Evolutionary conservation across 2,888 invertebrate species (phyloP).

Genomic region (Icerya purchasi): DNA sequence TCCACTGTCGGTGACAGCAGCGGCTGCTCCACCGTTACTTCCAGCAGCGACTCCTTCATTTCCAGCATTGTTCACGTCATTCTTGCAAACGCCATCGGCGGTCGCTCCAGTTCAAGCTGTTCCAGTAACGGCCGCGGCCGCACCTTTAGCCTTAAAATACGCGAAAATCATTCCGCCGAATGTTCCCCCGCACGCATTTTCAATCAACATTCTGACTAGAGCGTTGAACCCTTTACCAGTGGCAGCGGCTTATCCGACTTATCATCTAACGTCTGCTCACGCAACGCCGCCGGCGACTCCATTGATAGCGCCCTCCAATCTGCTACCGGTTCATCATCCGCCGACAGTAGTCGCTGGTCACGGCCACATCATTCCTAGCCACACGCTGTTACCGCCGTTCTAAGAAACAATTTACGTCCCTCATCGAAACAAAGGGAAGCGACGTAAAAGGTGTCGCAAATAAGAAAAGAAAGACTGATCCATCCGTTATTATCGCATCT

Average conservation of each 20-base stretch:
- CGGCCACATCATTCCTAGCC: not conserved
- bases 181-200: constrained; percentile 11
- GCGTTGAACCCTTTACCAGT: not conserved
- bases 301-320: not conserved
- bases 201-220: constrained; percentile 10
- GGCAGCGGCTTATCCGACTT: not conserved
- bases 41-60: not conserved
- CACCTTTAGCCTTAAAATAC: constrained; percentile 6
- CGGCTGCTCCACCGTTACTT: not conserved
- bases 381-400: not conserved
- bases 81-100: not conserved
- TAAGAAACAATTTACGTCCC: not conserved
- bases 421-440: no score
- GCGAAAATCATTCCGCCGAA: constrained; percentile 5
- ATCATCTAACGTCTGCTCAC: not conserved
- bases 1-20: not conserved
- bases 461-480: no score
- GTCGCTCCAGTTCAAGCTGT: constrained; percentile 7
- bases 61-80: no score
- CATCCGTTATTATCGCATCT: no score
- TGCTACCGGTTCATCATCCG: not conserved
- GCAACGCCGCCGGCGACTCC: constrained; percentile 1
- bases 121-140: constrained; percentile 11
- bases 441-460: no score
- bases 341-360: not conserved